Percentiles rank a stretch among this genome's conserved stretches.
Evolutionary conservation across 2,797 vertebrate species (phyloP).

Genomic region (Coluber constrictor): DNA sequence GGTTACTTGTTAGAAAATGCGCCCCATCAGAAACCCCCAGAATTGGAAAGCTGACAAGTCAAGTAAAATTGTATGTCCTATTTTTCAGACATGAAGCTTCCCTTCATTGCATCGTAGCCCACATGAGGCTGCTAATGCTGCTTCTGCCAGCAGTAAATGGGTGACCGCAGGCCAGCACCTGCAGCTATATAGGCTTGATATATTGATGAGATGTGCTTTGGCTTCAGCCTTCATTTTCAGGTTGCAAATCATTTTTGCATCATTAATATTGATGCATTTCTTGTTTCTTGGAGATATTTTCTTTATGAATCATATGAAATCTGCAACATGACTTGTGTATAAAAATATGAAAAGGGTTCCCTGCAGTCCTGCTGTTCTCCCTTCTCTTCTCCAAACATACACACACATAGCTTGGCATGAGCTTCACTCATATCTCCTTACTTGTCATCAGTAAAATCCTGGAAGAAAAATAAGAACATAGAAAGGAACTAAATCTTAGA

Average conservation of each 20-base stretch:
- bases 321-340: constrained; percentile 39
- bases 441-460: constrained; percentile 55
- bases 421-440: constrained; percentile 19
- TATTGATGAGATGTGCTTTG: constrained; percentile 34
- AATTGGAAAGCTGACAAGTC: neutral
- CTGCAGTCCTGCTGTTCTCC: constrained; percentile 37
- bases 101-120: constrained; percentile 39
- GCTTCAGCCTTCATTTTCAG: constrained; percentile 4
- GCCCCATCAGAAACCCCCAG: neutral
- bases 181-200: constrained; percentile 46
- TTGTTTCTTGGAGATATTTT: constrained; percentile 50
- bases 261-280: constrained; percentile 46
- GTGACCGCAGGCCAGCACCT: constrained; percentile 33
- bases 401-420: constrained; percentile 5
- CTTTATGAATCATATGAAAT: constrained; percentile 50
- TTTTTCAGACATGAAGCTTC: neutral
- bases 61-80: neutral
- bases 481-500: constrained; percentile 52
- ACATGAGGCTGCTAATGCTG: constrained; percentile 27
- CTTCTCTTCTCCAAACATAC: neutral
- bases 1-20: neutral
- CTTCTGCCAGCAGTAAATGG: constrained; percentile 48
- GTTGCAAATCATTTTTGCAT: constrained; percentile 47
- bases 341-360: constrained; percentile 38
- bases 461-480: constrained; percentile 34